Percentiles rank a stretch among this genome's conserved stretches.
Conservation (phyloP, 2,888 invertebrate species). For the Luperina testacea region DNA sequence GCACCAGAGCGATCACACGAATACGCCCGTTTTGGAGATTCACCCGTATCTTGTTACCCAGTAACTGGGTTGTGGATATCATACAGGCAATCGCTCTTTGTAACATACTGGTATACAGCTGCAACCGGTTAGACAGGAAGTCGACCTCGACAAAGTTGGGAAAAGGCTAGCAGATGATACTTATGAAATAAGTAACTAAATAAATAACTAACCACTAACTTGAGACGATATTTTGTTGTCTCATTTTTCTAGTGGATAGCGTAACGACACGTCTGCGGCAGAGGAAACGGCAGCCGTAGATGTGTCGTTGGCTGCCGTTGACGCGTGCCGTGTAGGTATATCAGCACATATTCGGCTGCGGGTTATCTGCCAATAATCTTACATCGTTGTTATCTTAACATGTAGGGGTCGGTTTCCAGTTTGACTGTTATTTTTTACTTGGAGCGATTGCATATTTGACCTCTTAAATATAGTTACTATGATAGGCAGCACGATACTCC, state of each 20-base stretch:
- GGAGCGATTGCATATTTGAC: background rate
- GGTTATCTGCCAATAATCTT: no score
- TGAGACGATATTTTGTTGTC: background rate
- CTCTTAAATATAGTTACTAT: background rate
- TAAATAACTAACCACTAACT: no score
- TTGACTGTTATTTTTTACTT: background rate
- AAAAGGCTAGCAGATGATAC: background rate
- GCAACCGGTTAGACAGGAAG: background rate
- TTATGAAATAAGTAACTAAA: no score
- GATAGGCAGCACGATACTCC: background rate
- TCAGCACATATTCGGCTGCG: no score
- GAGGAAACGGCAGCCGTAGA: no score
- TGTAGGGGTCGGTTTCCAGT: background rate
- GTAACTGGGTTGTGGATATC: background rate
- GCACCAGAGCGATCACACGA: no score
- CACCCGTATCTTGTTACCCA: no score
- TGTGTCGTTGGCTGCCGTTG: no score
- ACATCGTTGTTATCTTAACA: background rate
- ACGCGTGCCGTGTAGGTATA: no score
- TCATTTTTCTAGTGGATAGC: no score
- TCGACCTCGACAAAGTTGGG: background rate
- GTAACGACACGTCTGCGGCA: no score
- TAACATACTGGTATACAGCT: background rate
- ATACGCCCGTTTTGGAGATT: no score
- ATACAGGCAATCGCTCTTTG: background rate